A percentile compares a stretch with the other conserved stretches of the same genome.
phyloP scores from a whole-genome alignment of 1,140 invertebrate genomes.

The Anastrepha obliqua region DNA sequence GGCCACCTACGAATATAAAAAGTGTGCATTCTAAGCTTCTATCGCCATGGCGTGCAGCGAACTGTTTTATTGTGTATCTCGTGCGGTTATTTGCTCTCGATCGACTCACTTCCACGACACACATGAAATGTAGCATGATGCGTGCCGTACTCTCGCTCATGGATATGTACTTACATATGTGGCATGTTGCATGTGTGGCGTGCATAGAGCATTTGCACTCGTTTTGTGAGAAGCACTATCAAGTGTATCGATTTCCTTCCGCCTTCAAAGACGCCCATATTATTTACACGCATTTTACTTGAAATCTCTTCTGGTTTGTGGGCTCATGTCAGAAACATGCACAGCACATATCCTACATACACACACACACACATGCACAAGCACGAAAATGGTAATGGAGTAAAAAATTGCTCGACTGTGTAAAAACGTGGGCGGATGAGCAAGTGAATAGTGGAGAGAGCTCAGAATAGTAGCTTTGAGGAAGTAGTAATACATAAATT shows the following conservation, averaged over 20 bases:
- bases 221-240: not conserved
- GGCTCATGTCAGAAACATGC: not conserved
- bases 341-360: not conserved
- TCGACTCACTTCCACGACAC: not conserved
- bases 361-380: too few relatives aligned
- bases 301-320: not conserved
- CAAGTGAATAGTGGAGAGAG: too few relatives aligned
- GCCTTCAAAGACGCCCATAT: not conserved
- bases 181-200: not conserved
- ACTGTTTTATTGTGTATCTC: not conserved
- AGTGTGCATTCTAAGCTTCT: not conserved
- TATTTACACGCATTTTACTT: not conserved
- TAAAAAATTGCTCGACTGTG: too few relatives aligned
- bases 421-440: too few relatives aligned
- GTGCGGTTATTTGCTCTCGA: not conserved
- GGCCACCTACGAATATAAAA: not conserved
- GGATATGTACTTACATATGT: not conserved
- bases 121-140: not conserved
- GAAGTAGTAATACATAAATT: too few relatives aligned
- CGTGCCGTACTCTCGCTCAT: not conserved
- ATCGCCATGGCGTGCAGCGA: too few relatives aligned
- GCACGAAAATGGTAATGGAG: too few relatives aligned
- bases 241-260: conserved; percentile 10
- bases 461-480: too few relatives aligned
- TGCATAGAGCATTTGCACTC: not conserved